phyloP scores from a whole-genome alignment of 2,113 vertebrate species.

The Paralichthys olivaceus region DNA sequence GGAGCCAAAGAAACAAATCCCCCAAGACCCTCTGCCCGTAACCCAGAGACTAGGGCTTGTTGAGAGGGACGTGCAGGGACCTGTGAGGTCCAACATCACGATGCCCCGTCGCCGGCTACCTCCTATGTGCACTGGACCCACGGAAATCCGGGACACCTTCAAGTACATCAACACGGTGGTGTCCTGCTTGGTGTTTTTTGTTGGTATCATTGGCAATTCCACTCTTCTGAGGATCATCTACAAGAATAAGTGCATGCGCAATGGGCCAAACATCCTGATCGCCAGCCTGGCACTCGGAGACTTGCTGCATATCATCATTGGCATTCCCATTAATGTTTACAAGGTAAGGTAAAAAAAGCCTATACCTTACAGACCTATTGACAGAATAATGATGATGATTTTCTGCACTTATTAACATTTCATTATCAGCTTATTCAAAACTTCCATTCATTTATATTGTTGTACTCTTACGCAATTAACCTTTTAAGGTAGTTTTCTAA shows the following conservation, averaged over 20 bases:
- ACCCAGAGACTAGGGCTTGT: constrained; percentile 62
- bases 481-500: constrained; percentile 10
- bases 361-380: neutral
- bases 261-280: constrained; percentile 96
- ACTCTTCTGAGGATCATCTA: constrained; percentile 95
- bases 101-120: constrained; percentile 72
- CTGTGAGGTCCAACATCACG: constrained; percentile 65
- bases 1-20: constrained; percentile 23
- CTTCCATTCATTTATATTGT: neutral
- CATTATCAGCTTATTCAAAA: neutral
- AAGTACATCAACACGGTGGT: constrained; percentile 96
- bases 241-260: constrained; percentile 97
- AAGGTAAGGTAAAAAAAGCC: constrained; percentile 85
- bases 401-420: neutral
- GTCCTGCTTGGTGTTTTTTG: constrained; percentile 91
- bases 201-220: constrained; percentile 95
- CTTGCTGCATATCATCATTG: constrained; percentile 93
- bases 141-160: constrained; percentile 90
- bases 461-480: neutral
- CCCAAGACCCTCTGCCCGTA: neutral
- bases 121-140: constrained; percentile 85
- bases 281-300: constrained; percentile 95
- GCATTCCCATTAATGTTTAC: constrained; percentile 93
- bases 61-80: constrained; percentile 60
- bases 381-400: neutral